Conservation (phyloP, 2,888 invertebrate genomes). For the Drosophila acutilabella region DNA sequence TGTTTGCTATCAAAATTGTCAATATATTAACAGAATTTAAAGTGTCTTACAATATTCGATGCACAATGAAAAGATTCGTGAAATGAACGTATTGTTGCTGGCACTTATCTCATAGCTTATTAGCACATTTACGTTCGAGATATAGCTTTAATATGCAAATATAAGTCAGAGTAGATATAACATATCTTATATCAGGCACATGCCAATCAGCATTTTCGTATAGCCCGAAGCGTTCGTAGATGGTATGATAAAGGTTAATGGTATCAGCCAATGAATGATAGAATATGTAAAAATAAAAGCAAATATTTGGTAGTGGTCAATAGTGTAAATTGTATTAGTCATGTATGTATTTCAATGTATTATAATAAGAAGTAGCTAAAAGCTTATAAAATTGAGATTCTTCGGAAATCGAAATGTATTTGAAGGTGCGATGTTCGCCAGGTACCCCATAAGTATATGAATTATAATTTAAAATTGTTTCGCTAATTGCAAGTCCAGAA, state of each 20-base stretch:
- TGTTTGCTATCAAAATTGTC: no score
- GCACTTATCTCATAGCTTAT: not conserved
- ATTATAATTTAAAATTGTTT: slow-evolving; percentile 18
- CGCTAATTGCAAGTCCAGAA: slow-evolving; percentile 29
- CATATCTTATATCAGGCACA: not conserved
- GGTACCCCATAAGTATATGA: not conserved
- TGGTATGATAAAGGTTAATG: not conserved
- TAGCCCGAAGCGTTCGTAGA: no score
- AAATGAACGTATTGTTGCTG: not conserved
- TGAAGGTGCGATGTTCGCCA: slow-evolving; percentile 7
- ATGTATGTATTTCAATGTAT: slow-evolving; percentile 26
- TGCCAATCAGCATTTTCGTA: not conserved
- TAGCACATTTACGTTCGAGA: not conserved
- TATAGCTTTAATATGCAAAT: not conserved
- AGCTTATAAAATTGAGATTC: not conserved
- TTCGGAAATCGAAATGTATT: slow-evolving; percentile 4
- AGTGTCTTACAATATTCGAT: not conserved
- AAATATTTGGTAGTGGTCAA: no score
- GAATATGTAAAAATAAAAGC: slow-evolving; percentile 13
- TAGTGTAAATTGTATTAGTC: slow-evolving; percentile 11
- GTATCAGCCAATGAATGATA: not conserved
- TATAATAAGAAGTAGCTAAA: slow-evolving; percentile 35
- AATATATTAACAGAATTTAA: not conserved
- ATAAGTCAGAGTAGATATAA: not conserved
- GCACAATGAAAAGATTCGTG: not conserved